Evolutionary conservation across 2,888 invertebrate genomes (phyloP).

Genomic region (Chromoteleia sp.): DNA sequence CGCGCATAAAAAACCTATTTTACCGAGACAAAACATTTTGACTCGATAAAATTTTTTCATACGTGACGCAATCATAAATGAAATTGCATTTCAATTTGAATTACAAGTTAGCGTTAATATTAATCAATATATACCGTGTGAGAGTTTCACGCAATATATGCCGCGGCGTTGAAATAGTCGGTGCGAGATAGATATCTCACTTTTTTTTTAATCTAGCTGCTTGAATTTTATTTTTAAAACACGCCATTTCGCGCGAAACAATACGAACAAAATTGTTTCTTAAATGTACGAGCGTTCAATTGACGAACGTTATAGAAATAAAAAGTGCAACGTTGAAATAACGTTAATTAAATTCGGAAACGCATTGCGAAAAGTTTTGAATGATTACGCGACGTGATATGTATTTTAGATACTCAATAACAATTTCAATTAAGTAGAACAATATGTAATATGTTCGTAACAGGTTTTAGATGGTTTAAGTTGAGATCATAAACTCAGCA

Average conservation of each 20-base stretch:
- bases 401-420: constrained; percentile 25
- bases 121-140: constrained; percentile 20
- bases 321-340: no score
- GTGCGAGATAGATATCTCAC: constrained; percentile 11
- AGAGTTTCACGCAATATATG: constrained; percentile 23
- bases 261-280: not conserved
- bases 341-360: no score
- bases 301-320: no score
- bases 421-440: constrained; percentile 49
- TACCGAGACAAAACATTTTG: constrained; percentile 17
- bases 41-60: constrained; percentile 9
- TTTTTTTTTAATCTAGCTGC: constrained; percentile 2
- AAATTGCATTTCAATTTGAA: constrained; percentile 40
- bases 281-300: no score
- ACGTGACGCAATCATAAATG: constrained; percentile 26
- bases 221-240: not conserved
- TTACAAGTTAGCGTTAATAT: constrained; percentile 27
- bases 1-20: constrained; percentile 6
- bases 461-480: constrained; percentile 45
- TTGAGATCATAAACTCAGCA: constrained; percentile 42
- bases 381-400: not conserved
- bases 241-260: not conserved
- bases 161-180: constrained; percentile 25
- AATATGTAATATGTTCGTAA: constrained; percentile 48
- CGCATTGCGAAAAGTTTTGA: no score